Conservation (phyloP, 2,113 vertebrate species). For the Hoplias malabaricus region DNA sequence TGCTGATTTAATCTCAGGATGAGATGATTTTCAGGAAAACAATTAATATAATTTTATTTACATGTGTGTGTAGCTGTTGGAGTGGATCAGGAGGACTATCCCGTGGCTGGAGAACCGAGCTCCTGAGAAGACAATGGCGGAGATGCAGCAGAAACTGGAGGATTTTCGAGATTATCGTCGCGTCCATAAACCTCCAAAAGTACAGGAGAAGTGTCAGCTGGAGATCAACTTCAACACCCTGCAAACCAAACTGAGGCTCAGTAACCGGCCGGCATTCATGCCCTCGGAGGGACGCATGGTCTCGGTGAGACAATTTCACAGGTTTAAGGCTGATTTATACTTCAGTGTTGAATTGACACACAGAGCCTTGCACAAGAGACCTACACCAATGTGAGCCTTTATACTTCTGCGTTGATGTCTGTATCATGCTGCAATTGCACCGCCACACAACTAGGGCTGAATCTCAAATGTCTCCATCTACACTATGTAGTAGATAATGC, state of each 20-base stretch:
- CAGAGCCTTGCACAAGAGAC: neutral
- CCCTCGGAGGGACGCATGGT: slow-evolving; percentile 94
- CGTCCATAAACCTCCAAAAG: slow-evolving; percentile 90
- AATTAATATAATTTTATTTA: too few relatives aligned
- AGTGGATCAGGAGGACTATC: slow-evolving; percentile 93
- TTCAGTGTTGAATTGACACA: too few relatives aligned
- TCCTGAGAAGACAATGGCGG: slow-evolving; percentile 88
- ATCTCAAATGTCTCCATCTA: too few relatives aligned
- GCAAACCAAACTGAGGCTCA: slow-evolving; percentile 93
- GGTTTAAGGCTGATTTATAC: too few relatives aligned
- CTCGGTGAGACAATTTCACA: slow-evolving; percentile 70
- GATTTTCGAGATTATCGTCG: slow-evolving; percentile 92
- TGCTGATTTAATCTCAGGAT: too few relatives aligned
- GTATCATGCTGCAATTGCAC: too few relatives aligned
- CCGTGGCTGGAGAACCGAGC: slow-evolving; percentile 90
- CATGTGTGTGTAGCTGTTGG: slow-evolving; percentile 79
- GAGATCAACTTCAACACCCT: slow-evolving; percentile 98
- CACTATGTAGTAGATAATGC: too few relatives aligned
- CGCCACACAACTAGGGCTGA: too few relatives aligned
- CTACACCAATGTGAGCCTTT: too few relatives aligned
- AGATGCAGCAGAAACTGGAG: slow-evolving; percentile 95
- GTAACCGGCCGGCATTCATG: slow-evolving; percentile 94
- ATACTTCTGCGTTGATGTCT: too few relatives aligned
- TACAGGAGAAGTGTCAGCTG: slow-evolving; percentile 93
- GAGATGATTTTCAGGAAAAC: too few relatives aligned